Conservation (phyloP, 2,797 vertebrate species). For the Tokudaia muenninki region DNA sequence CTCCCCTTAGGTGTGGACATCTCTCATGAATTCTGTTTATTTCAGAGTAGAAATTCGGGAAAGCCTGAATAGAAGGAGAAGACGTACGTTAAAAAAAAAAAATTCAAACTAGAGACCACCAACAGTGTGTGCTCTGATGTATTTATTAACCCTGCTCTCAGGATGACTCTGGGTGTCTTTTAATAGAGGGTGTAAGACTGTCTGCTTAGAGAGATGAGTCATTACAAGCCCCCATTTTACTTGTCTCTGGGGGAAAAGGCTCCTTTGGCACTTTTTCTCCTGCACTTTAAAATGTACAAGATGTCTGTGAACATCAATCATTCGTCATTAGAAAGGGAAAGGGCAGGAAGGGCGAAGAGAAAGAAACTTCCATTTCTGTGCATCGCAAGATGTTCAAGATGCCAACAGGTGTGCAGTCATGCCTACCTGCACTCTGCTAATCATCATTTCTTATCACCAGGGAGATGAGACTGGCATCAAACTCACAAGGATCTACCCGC, state of each 20-base stretch:
- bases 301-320: not conserved
- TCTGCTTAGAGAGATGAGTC: not conserved
- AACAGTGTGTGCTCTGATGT: not conserved
- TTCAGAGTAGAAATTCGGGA: not conserved
- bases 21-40: not conserved
- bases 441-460: not conserved
- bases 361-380: not conserved
- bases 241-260: not conserved
- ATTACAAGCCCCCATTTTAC: not conserved
- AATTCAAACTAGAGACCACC: not conserved
- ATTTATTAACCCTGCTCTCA: not conserved
- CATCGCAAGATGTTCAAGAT: not conserved
- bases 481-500: not conserved
- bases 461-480: not conserved
- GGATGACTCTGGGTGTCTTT: not conserved
- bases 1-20: not conserved
- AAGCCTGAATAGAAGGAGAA: not conserved
- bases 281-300: not conserved
- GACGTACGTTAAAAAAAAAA: not conserved
- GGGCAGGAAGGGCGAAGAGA: not conserved
- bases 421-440: fast-evolving
- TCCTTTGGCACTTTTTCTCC: not conserved
- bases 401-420: not conserved
- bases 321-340: fast-evolving
- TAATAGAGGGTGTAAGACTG: not conserved